phyloP scores from a whole-genome alignment of 2,888 invertebrate genomes.

The Pelosia muscerda region DNA sequence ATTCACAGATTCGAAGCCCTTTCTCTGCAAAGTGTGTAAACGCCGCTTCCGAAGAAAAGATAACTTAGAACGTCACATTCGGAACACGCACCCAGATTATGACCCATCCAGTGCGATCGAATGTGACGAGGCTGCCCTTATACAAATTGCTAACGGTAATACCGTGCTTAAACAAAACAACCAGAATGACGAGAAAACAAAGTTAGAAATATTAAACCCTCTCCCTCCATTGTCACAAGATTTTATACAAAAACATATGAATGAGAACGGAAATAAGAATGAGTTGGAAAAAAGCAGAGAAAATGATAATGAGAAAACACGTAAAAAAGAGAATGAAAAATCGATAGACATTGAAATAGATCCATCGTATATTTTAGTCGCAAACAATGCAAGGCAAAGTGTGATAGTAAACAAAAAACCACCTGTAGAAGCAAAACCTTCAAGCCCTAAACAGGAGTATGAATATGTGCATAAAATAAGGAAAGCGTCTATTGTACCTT shows the following conservation, averaged over 20 bases:
- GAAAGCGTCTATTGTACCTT: constrained; percentile 68
- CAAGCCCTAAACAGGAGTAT: constrained; percentile 62
- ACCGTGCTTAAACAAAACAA: constrained; percentile 32
- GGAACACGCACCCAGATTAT: constrained; percentile 90
- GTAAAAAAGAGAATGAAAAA: constrained; percentile 24
- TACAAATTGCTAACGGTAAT: constrained; percentile 54
- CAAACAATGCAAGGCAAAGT: constrained; percentile 80
- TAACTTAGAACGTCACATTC: constrained; percentile 91
- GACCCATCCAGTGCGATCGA: constrained; percentile 69
- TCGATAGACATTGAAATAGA: constrained; percentile 53
- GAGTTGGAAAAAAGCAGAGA: constrained; percentile 15
- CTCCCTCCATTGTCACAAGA: constrained; percentile 75
- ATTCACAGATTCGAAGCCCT: constrained; percentile 88
- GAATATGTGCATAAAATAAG: constrained; percentile 82
- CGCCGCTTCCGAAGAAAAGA: constrained; percentile 92
- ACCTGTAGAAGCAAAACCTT: constrained; percentile 49
- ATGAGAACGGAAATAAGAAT: constrained; percentile 45
- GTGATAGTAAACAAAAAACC: constrained; percentile 77
- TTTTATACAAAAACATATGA: constrained; percentile 70
- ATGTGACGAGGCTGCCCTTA: constrained; percentile 69
- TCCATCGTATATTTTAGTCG: constrained; percentile 78
- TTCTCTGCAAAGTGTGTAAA: constrained; percentile 90
- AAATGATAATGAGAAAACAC: background rate
- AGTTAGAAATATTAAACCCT: constrained; percentile 72
- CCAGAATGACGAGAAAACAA: constrained; percentile 62